These are phyloP conservation scores for Syngnathus acus DNA, from an alignment of 2,797 vertebrate species.

Conservation along the genomic window DNA sequence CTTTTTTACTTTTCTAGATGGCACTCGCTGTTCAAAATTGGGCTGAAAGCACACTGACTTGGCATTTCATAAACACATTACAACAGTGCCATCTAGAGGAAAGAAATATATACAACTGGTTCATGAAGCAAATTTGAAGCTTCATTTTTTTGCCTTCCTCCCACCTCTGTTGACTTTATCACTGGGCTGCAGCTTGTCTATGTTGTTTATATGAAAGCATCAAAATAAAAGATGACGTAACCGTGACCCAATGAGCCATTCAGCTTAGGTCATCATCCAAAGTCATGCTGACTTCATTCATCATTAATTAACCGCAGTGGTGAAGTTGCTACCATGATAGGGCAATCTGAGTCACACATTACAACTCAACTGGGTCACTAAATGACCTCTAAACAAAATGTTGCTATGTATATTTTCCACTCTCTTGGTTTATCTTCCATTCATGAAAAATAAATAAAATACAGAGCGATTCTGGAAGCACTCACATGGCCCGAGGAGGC, in stretches of 20 bases:
- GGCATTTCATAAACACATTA: no score
- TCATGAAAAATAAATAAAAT: neutral
- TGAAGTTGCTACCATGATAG: constrained; percentile 3
- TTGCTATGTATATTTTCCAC: neutral
- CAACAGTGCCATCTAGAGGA: no score
- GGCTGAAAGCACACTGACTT: no score
- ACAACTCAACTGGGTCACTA: neutral
- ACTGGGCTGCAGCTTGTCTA: neutral
- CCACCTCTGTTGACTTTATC: neutral
- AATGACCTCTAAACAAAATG: constrained; percentile 5
- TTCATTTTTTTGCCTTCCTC: neutral
- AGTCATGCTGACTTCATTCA: constrained; percentile 10
- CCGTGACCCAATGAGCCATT: constrained; percentile 5
- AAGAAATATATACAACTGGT: no score
- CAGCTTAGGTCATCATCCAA: constrained; percentile 4
- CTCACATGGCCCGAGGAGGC: constrained; percentile 45
- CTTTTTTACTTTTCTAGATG: no score
- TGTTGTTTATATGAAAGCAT: neutral
- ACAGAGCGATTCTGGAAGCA: constrained; percentile 31
- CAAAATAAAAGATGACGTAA: constrained; percentile 3
- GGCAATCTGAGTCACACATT: neutral
- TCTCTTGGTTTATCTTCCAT: neutral
- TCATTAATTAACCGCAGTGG: constrained; percentile 9
- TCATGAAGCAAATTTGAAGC: no score
- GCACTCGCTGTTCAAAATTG: no score